Conservation (phyloP, 2,113 vertebrate species). For the Bucco capensis region DNA sequence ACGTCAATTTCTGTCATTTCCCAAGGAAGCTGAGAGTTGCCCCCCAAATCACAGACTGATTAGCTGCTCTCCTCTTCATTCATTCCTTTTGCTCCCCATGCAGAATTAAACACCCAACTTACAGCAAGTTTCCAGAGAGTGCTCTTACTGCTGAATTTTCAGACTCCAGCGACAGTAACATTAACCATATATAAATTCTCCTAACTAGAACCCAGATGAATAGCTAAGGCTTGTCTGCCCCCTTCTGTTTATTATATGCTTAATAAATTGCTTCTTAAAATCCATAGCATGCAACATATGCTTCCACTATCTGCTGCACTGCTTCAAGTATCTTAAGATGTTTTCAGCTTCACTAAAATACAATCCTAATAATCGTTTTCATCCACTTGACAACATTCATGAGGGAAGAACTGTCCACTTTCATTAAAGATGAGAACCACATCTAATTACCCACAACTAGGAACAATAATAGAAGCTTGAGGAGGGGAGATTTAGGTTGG, state of each 20-base stretch:
- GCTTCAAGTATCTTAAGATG: neutral
- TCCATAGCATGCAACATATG: neutral
- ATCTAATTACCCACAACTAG: no score
- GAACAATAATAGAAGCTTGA: no score
- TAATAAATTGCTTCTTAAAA: neutral
- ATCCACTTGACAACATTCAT: neutral
- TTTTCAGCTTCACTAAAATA: neutral
- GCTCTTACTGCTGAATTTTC: neutral
- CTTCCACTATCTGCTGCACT: neutral
- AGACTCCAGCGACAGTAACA: neutral
- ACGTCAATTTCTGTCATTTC: neutral
- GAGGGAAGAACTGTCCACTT: neutral
- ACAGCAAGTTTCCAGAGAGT: neutral
- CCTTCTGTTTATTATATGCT: constrained; percentile 53
- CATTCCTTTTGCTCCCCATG: neutral
- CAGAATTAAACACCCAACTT: neutral
- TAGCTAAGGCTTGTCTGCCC: constrained; percentile 48
- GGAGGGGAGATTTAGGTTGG: no score
- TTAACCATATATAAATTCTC: neutral
- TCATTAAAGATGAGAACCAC: neutral
- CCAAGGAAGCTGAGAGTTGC: neutral
- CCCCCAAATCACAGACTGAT: neutral
- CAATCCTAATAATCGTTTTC: neutral
- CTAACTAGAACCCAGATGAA: neutral
- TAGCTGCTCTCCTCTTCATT: neutral